phyloP scores from a whole-genome alignment of 1,140 invertebrate species.

The Drosophila santomea region DNA sequence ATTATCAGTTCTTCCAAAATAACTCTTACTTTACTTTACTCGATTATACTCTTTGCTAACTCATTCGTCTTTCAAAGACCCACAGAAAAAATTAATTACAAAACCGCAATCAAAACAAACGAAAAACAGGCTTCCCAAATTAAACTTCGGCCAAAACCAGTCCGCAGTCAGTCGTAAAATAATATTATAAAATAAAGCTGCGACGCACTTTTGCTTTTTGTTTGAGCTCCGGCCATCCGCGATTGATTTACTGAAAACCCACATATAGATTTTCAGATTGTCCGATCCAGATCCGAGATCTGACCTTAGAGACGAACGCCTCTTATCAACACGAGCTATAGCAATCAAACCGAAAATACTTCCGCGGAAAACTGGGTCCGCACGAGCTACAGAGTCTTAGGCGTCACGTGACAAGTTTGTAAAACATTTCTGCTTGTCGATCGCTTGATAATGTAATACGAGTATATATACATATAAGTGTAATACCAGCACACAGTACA shows the following conservation, averaged over 20 bases:
- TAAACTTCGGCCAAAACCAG: constrained; percentile 55
- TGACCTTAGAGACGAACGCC: constrained; percentile 43
- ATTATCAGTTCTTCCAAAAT: constrained; percentile 11
- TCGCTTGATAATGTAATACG: background rate
- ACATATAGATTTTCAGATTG: constrained; percentile 24
- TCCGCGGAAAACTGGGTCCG: constrained; percentile 26
- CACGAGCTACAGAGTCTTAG: constrained; percentile 8
- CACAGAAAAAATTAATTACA: constrained; percentile 33
- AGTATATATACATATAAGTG: too few relatives aligned
- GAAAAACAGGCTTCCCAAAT: constrained; percentile 55
- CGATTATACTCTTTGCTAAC: constrained; percentile 11
- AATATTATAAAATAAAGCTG: constrained; percentile 46
- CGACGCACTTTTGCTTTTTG: constrained; percentile 64
- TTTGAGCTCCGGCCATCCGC: constrained; percentile 3
- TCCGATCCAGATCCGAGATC: constrained; percentile 21
- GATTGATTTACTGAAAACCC: constrained; percentile 34
- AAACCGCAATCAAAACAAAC: constrained; percentile 33
- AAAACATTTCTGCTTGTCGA: constrained; percentile 11
- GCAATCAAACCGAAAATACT: constrained; percentile 2
- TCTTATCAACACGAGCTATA: constrained; percentile 34
- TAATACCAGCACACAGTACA: too few relatives aligned
- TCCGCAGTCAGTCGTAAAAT: constrained; percentile 30
- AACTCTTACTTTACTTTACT: constrained; percentile 42
- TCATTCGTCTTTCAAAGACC: constrained; percentile 23
- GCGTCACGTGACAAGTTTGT: constrained; percentile 7